Percentiles rank a stretch among this genome's conserved stretches.
phyloP scores from a whole-genome alignment of 2,113 vertebrate genomes.

The Dasypus novemcinctus region DNA sequence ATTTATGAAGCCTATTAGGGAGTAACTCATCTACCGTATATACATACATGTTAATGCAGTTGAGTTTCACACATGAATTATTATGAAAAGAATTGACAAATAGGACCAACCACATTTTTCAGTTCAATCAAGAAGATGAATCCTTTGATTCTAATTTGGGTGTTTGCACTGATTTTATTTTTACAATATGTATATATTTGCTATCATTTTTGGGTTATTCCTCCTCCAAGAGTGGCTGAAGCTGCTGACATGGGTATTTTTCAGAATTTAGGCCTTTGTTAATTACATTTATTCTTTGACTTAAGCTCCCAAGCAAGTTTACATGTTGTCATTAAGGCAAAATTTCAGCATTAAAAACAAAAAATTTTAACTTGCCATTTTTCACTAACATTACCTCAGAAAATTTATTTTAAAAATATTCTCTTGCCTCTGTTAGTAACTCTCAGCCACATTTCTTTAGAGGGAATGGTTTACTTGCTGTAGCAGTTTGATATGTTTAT shows the following conservation, averaged over 20 bases:
- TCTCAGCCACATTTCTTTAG: neutral
- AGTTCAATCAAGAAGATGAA: neutral
- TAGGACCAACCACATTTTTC: neutral
- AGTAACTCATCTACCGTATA: neutral
- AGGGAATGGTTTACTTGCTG: neutral
- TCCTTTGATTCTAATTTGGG: neutral
- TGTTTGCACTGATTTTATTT: neutral
- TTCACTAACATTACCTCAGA: neutral
- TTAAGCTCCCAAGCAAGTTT: neutral
- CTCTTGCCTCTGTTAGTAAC: neutral
- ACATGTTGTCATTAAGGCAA: neutral
- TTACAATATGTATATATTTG: fast-evolving
- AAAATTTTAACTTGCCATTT: neutral
- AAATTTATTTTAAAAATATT: neutral
- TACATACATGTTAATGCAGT: neutral
- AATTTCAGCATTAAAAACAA: neutral
- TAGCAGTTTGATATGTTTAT: no score
- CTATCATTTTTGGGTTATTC: neutral
- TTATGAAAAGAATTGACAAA: neutral
- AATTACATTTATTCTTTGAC: neutral
- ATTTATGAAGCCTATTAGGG: neutral
- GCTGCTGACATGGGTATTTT: neutral
- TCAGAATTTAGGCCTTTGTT: neutral
- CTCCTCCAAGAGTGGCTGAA: neutral
- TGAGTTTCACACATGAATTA: neutral